These are phyloP conservation scores for Bucco capensis DNA, from an alignment of 2,113 vertebrate genomes.

Conservation along the genomic window DNA sequence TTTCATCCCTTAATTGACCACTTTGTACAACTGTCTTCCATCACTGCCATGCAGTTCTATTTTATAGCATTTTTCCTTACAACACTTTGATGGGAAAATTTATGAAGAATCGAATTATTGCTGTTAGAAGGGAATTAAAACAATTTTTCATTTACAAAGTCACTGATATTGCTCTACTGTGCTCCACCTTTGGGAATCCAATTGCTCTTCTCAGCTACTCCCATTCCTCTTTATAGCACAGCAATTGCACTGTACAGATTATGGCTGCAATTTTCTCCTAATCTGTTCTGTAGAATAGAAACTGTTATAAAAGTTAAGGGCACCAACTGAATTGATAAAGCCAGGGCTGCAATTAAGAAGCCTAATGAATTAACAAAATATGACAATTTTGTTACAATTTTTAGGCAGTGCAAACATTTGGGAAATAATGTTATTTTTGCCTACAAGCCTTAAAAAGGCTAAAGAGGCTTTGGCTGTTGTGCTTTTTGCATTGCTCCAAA, in stretches of 20 bases:
- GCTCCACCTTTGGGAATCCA: conserved; percentile 81
- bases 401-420: neutral
- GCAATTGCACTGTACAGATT: conserved; percentile 77
- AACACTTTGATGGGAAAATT: conserved; percentile 83
- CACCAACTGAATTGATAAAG: conserved; percentile 63
- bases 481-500: neutral
- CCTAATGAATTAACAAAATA: conserved; percentile 48
- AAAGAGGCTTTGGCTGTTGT: neutral
- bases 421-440: neutral
- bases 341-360: conserved; percentile 53
- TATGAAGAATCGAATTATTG: conserved; percentile 86
- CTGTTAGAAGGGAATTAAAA: conserved; percentile 85
- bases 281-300: conserved; percentile 76
- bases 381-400: conserved; percentile 16
- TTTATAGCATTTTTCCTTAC: conserved; percentile 74
- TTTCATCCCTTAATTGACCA: conserved; percentile 61
- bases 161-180: conserved; percentile 76
- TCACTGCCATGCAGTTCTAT: conserved; percentile 49
- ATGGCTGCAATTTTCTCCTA: conserved; percentile 82
- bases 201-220: conserved; percentile 67
- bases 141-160: conserved; percentile 84
- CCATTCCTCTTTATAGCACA: conserved; percentile 78
- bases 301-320: conserved; percentile 69
- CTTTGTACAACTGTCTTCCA: conserved; percentile 42
- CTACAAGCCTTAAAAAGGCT: neutral